Percentiles rank a stretch among this genome's conserved stretches.
phyloP scores from a whole-genome alignment of 2,888 invertebrate species.

The Eupelmus urozonus region DNA sequence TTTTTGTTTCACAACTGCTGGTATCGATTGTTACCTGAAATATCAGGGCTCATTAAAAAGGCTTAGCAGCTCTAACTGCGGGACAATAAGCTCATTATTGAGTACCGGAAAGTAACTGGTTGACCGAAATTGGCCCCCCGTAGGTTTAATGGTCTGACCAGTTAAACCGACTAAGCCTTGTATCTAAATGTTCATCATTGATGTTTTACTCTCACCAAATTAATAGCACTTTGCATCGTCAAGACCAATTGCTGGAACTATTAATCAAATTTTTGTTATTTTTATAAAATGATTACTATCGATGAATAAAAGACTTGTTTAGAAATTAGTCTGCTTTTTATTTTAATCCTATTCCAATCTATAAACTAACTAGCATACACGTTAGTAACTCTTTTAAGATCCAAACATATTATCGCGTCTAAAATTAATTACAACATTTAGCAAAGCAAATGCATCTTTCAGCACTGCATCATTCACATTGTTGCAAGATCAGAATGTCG shows the following conservation, averaged over 20 bases:
- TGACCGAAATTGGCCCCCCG: constrained; percentile 7
- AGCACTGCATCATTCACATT: too few relatives aligned
- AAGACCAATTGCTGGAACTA: too few relatives aligned
- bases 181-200: background rate
- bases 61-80: background rate
- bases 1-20: background rate
- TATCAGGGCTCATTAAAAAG: constrained; percentile 7
- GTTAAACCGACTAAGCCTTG: background rate
- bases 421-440: background rate
- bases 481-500: background rate
- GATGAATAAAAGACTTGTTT: too few relatives aligned
- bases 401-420: too few relatives aligned
- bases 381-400: too few relatives aligned
- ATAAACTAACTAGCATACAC: too few relatives aligned
- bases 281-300: too few relatives aligned
- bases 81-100: constrained; percentile 5
- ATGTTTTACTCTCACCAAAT: too few relatives aligned
- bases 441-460: background rate
- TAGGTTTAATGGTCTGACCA: background rate
- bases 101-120: background rate
- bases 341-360: too few relatives aligned
- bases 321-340: too few relatives aligned
- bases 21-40: background rate
- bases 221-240: too few relatives aligned
- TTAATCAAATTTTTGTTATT: too few relatives aligned